Evolutionary conservation across 2,888 invertebrate genomes (phyloP), one percentile per base, ranked within the genome.

Genomic region (Podotricha telesiphe): DNA sequence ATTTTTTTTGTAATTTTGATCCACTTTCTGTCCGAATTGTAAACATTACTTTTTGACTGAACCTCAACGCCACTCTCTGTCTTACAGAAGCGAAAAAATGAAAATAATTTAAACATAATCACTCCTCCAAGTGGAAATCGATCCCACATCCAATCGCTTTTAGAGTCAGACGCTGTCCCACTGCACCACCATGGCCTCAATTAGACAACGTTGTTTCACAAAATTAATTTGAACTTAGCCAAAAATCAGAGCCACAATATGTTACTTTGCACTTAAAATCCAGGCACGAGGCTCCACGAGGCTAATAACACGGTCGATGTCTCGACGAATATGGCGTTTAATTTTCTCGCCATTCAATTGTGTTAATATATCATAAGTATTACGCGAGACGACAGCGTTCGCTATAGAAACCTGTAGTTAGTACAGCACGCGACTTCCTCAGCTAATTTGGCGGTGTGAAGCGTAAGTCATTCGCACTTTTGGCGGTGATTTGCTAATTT

Each of bases 401-500:
- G 73, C 68, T 81, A 76, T 75, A 81, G 59, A 48, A 71, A 74
- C 75, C 79, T 74, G 77, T 79, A 74, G 76, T 82, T 86, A 82
- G 71, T 70, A 73, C 80, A 74, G 87, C 88, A 88, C 88, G 88
- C 89, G 87, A 86, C 86, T 84, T 82, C 84, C 82, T 80, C 75
- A 79, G 75, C 53, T 77, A 80, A 83, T 85, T 82, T 82, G 82
- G 76, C 73, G 65, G 66, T 69, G 71, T 71, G 71, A 76, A 74
- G 73, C 71, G 71, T 72, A 69, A 67, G 74, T 74, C 73, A 71
- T 69, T 70, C 68, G 65, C 70, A 67, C 56, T 70, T 71, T 76
- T 73, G 73, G 72, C 71, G 67, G 75, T 72, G 75, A 76, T 75
- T 78, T 74, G 73, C 67, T 76, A 64, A 77, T 71, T 72, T 72